These are phyloP conservation scores for Patiria miniata DNA, from an alignment of 35 echinoderm and acorn worm species.

Conservation along the genomic window DNA sequence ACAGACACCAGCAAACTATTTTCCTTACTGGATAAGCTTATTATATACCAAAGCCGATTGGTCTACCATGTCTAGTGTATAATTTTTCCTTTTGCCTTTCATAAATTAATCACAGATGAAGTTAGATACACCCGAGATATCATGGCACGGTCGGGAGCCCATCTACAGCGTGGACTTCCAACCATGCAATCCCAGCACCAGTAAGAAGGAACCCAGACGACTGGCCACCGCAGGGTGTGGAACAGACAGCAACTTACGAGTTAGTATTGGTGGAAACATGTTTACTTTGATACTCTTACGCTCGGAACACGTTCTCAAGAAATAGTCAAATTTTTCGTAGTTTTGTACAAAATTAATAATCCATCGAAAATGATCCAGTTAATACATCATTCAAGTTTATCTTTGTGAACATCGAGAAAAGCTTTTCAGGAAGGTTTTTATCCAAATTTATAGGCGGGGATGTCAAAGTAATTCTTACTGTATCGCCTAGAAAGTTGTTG, in stretches of 20 bases:
- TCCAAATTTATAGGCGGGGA: too few relatives aligned
- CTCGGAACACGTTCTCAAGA: not conserved
- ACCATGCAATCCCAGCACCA: constrained; percentile 29
- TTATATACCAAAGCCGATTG: too few relatives aligned
- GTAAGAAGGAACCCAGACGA: constrained; percentile 23
- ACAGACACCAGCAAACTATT: too few relatives aligned
- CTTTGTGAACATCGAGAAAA: too few relatives aligned
- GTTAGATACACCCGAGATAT: constrained; percentile 93
- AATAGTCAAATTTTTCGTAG: not conserved
- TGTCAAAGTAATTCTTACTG: too few relatives aligned
- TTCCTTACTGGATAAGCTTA: too few relatives aligned
- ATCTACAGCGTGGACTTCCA: constrained; percentile 93
- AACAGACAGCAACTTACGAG: constrained; percentile 84
- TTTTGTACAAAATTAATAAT: not conserved
- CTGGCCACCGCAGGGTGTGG: constrained; percentile 75
- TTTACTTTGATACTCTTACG: not conserved
- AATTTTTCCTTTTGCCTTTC: not conserved
- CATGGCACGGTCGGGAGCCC: constrained; percentile 95
- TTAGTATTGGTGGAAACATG: constrained; percentile 41
- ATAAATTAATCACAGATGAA: constrained; percentile 90
- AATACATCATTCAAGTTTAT: not conserved
- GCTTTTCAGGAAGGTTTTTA: too few relatives aligned
- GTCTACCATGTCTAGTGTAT: too few relatives aligned
- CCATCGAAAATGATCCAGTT: not conserved
- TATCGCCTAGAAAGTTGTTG: too few relatives aligned